phyloP scores from a whole-genome alignment of 2,113 vertebrate species.

The Columba janthina region DNA sequence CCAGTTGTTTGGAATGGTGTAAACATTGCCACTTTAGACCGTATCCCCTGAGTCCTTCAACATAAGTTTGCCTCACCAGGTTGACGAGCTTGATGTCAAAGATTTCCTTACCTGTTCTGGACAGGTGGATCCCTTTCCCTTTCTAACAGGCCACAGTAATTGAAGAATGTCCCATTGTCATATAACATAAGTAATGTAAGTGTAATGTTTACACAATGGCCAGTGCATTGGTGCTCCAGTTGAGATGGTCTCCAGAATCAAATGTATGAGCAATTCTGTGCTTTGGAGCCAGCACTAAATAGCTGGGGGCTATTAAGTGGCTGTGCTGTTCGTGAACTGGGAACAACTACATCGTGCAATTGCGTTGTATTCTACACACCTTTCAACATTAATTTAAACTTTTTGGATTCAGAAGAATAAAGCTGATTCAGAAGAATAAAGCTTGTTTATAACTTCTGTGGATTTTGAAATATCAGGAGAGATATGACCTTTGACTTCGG shows the following conservation, averaged over 20 bases:
- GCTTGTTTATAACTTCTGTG: neutral
- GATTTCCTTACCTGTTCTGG: too few relatives aligned
- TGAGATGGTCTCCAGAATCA: neutral
- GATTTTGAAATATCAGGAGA: neutral
- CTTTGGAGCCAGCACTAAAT: neutral
- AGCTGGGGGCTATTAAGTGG: neutral
- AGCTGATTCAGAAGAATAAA: neutral
- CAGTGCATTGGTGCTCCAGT: neutral
- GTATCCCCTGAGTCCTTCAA: too few relatives aligned
- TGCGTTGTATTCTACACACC: neutral
- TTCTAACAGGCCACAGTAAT: too few relatives aligned
- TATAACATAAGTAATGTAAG: neutral
- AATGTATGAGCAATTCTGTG: neutral
- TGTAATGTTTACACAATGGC: neutral
- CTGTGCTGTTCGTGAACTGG: neutral
- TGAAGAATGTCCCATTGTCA: too few relatives aligned
- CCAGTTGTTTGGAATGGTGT: too few relatives aligned
- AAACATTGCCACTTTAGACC: too few relatives aligned
- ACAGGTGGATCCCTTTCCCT: too few relatives aligned
- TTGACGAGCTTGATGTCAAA: too few relatives aligned
- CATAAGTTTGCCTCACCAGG: too few relatives aligned
- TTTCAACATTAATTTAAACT: neutral
- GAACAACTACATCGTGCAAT: neutral
- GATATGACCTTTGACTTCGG: neutral
- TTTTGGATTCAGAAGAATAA: neutral